Conservation (phyloP, 1,140 invertebrate genomes). For the Calliphora vicina region DNA sequence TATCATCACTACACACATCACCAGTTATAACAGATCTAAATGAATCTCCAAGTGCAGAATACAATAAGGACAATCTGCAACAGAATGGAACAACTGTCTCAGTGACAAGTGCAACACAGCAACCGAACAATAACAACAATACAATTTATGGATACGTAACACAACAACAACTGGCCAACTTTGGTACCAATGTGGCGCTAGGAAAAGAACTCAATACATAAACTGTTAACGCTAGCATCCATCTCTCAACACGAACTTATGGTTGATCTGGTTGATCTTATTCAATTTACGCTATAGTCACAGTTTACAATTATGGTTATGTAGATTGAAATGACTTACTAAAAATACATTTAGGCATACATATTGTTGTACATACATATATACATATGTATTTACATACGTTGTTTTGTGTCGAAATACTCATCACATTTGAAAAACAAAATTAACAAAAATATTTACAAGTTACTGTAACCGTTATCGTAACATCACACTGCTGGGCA, state of each 20-base stretch:
- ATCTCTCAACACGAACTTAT: too few relatives aligned
- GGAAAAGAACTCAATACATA: conserved; percentile 1
- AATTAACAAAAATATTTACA: too few relatives aligned
- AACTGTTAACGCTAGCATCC: background rate
- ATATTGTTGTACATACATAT: background rate
- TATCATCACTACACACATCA: background rate
- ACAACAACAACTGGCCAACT: conserved; percentile 31
- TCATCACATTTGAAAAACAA: too few relatives aligned
- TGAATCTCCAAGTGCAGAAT: background rate
- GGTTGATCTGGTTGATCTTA: too few relatives aligned
- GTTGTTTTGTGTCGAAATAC: too few relatives aligned
- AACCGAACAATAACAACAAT: conserved; percentile 25
- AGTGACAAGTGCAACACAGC: background rate
- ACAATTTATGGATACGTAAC: conserved; percentile 29
- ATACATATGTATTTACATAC: too few relatives aligned
- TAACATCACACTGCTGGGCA: too few relatives aligned
- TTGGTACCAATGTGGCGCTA: conserved; percentile 26
- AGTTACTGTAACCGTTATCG: too few relatives aligned
- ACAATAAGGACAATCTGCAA: background rate
- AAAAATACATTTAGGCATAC: background rate
- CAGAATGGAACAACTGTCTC: background rate
- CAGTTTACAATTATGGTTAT: too few relatives aligned
- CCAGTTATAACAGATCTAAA: background rate
- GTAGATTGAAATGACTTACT: too few relatives aligned
- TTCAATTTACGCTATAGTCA: too few relatives aligned